phyloP scores from a whole-genome alignment of 1,140 invertebrate species.

The Drosophila chauvacae region DNA sequence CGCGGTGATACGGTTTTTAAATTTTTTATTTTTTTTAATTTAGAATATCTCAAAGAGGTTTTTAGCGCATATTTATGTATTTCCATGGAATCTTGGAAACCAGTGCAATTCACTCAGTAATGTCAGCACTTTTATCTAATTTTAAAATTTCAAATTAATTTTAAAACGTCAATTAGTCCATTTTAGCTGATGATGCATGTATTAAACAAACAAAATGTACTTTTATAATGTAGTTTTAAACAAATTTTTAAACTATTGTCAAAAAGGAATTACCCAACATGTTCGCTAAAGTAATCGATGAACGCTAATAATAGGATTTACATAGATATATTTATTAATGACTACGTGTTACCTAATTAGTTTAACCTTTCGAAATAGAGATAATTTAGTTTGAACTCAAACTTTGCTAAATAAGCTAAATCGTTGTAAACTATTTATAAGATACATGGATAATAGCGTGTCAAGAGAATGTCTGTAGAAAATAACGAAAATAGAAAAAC shows the following conservation, averaged over 20 bases:
- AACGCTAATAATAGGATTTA: constrained; percentile 54
- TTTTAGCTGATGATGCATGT: constrained; percentile 47
- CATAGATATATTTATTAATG: constrained; percentile 52
- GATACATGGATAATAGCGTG: constrained; percentile 45
- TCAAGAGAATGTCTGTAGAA: neutral
- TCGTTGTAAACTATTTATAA: constrained; percentile 19
- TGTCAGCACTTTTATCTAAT: constrained; percentile 43
- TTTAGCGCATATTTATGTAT: constrained; percentile 13
- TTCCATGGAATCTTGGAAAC: constrained; percentile 17
- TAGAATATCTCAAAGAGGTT: neutral
- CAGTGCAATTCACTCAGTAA: constrained; percentile 36
- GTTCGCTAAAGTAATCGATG: neutral
- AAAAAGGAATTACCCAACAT: constrained; percentile 14
- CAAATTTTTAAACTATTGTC: constrained; percentile 52
- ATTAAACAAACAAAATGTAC: neutral
- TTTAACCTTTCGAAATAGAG: constrained; percentile 51
- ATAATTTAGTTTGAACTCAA: constrained; percentile 38
- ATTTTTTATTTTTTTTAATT: no score
- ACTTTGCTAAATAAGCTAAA: constrained; percentile 41
- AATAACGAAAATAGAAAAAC: constrained; percentile 28
- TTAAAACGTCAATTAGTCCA: constrained; percentile 72
- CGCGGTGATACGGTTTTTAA: no score
- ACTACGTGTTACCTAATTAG: constrained; percentile 77
- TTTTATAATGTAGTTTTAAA: constrained; percentile 37
- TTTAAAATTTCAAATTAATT: constrained; percentile 29